These are phyloP conservation scores for Galeruca laticollis DNA, from an alignment of 2,888 invertebrate species.

Conservation along the genomic window DNA sequence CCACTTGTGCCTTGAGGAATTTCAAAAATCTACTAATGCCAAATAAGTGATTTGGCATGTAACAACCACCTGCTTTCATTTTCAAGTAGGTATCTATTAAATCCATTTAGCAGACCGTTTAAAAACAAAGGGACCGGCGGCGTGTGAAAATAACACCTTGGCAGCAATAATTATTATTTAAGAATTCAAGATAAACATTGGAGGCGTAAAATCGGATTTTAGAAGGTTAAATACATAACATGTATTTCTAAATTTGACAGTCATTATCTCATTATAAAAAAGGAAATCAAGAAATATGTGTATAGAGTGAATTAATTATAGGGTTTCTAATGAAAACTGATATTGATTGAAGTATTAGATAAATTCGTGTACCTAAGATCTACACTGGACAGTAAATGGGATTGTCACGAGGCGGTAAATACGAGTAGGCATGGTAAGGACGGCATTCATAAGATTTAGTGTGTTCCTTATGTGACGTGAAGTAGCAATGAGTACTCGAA, in stretches of 20 bases:
- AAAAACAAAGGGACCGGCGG: conserved; percentile 30
- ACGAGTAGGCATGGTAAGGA: no score
- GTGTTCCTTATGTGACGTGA: no score
- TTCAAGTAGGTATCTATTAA: conserved; percentile 10
- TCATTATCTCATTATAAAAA: background rate
- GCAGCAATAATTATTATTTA: background rate
- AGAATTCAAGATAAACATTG: background rate
- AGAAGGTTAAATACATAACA: background rate
- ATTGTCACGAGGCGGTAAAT: no score
- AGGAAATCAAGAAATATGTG: no score
- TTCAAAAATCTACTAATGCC: conserved; percentile 43
- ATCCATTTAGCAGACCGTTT: conserved; percentile 31
- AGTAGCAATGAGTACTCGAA: no score
- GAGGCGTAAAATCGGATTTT: background rate
- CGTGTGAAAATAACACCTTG: conserved; percentile 19
- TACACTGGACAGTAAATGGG: no score
- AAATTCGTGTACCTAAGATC: no score
- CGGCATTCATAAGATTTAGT: no score
- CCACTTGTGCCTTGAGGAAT: conserved; percentile 45
- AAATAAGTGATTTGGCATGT: conserved; percentile 33
- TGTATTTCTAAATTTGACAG: background rate
- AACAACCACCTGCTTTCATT: conserved; percentile 34
- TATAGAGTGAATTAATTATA: no score
- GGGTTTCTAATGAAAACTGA: no score
- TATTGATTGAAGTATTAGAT: no score